A percentile compares a stretch with the other conserved stretches of the same genome.
Evolutionary conservation across 2,888 invertebrate genomes (phyloP).

Genomic region (Tinea pellionella): DNA sequence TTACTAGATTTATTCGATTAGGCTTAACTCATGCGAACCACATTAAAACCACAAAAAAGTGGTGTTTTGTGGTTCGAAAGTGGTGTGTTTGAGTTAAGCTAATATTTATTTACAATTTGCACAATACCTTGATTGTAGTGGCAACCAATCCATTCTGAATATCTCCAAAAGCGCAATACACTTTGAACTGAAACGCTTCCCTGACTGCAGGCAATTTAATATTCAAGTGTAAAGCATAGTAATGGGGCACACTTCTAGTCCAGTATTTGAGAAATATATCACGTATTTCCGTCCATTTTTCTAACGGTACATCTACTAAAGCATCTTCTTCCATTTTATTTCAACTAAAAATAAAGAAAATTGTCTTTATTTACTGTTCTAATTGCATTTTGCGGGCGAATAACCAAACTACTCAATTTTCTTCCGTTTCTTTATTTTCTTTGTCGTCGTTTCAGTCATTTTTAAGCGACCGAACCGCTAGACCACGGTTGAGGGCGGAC

Average conservation of each 20-base stretch:
- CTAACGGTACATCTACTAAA: constrained; percentile 15
- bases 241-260: constrained; percentile 15
- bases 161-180: constrained; percentile 19
- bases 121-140: constrained; percentile 7
- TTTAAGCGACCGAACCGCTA: no score
- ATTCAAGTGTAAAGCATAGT: constrained; percentile 13
- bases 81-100: no score
- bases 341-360: not conserved
- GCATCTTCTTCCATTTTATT: constrained; percentile 7
- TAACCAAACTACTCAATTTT: no score
- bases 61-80: no score
- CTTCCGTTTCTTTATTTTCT: no score
- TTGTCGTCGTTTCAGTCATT: no score
- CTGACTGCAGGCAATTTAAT: constrained; percentile 17
- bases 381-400: no score
- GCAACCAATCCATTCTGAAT: constrained; percentile 17
- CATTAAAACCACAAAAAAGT: no score
- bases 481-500: no score
- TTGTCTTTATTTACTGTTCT: not conserved
- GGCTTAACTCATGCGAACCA: no score
- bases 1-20: no score
- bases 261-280: constrained; percentile 10
- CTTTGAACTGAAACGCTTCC: constrained; percentile 19
- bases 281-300: constrained; percentile 13
- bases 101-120: no score